These are phyloP conservation scores for Myrmecophaga tridactyla DNA, from an alignment of 2,113 vertebrate species.

Conservation along the genomic window DNA sequence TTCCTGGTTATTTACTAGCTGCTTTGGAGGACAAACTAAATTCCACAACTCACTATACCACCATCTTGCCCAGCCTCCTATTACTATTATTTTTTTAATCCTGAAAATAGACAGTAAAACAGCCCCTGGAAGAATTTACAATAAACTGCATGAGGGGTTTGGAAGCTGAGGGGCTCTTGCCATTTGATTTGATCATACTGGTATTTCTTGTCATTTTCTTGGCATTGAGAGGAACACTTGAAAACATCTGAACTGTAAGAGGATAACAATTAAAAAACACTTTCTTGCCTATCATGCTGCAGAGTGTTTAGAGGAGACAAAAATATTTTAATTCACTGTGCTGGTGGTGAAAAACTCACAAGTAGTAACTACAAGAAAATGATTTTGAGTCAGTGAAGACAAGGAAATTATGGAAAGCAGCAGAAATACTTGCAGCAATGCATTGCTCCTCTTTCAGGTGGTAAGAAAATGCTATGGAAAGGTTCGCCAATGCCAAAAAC, in stretches of 20 bases:
- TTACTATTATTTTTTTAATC: no score
- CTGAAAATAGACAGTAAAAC: no score
- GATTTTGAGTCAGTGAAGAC: neutral
- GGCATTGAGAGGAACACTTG: conserved; percentile 10
- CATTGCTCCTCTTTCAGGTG: neutral
- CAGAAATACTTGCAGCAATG: neutral
- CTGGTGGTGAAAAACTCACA: neutral
- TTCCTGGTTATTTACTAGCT: no score
- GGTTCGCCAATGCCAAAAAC: neutral
- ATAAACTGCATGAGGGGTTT: no score
- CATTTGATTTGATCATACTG: conserved; percentile 43
- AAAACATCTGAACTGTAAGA: neutral
- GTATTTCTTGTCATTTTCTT: conserved; percentile 43
- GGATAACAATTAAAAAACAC: neutral
- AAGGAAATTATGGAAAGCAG: neutral
- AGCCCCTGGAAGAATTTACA: no score
- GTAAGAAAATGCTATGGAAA: neutral
- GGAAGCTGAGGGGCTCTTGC: no score
- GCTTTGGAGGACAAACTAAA: no score
- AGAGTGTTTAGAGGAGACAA: neutral
- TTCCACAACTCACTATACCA: no score
- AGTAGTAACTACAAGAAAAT: neutral
- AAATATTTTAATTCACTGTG: neutral
- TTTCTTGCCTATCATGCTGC: neutral
- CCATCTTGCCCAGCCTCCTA: no score